phyloP scores from a whole-genome alignment of 2,888 invertebrate species.

The Spisula solida region DNA sequence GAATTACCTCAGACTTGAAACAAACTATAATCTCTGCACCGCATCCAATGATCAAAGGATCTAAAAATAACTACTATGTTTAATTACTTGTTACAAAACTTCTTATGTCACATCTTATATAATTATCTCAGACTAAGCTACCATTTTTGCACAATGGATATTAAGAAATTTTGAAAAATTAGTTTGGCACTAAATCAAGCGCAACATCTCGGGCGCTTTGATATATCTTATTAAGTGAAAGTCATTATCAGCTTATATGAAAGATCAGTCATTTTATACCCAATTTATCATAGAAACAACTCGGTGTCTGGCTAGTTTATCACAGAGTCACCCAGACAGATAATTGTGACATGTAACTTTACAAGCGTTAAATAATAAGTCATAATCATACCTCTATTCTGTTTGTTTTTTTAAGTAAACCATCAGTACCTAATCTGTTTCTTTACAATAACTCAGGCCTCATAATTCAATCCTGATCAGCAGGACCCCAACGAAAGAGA shows the following conservation, averaged over 20 bases:
- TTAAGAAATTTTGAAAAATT: neutral
- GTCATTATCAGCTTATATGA: neutral
- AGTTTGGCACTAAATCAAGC: neutral
- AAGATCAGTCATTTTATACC: neutral
- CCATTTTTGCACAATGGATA: neutral
- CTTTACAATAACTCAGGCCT: too few species aligned
- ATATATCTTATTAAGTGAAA: conserved; percentile 8
- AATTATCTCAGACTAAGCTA: neutral
- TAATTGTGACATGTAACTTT: too few species aligned
- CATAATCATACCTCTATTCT: too few species aligned
- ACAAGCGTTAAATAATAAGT: too few species aligned
- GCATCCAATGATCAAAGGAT: neutral
- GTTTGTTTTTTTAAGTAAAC: too few species aligned
- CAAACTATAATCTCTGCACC: neutral
- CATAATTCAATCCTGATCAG: too few species aligned
- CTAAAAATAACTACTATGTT: neutral
- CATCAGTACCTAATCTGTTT: too few species aligned
- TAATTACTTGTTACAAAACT: neutral
- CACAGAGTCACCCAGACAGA: neutral
- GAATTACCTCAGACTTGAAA: conserved; percentile 12
- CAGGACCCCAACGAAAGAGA: too few species aligned
- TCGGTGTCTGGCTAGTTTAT: neutral
- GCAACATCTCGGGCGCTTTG: neutral
- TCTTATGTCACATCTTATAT: neutral
- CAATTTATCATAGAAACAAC: neutral